phyloP scores from a whole-genome alignment of 2,113 vertebrate species.

The Narcine bancroftii region DNA sequence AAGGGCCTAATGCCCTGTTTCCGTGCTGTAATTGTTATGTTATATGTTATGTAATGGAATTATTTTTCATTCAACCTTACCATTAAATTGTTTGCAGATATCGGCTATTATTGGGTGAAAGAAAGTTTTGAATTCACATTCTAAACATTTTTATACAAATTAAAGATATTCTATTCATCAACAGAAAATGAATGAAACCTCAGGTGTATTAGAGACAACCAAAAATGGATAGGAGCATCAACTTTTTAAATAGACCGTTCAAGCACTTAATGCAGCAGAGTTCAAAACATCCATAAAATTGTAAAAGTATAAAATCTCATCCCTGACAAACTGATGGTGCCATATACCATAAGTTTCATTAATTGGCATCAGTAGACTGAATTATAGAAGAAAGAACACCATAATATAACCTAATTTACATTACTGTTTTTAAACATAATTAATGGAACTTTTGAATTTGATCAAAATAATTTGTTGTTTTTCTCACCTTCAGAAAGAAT shows the following conservation, averaged over 20 bases:
- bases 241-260: background rate
- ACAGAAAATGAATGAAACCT: background rate
- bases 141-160: background rate
- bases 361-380: background rate
- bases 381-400: background rate
- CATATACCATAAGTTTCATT: background rate
- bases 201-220: background rate
- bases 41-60: no score
- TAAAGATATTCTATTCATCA: background rate
- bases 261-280: background rate
- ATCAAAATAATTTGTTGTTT: background rate
- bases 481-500: slow-evolving; percentile 90
- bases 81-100: background rate
- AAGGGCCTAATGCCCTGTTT: no score
- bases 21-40: no score
- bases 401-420: background rate
- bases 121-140: background rate
- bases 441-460: background rate
- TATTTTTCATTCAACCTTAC: background rate
- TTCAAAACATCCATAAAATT: slow-evolving; percentile 27
- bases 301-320: background rate
- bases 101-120: background rate
- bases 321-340: background rate
- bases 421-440: background rate
- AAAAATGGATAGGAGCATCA: background rate